phyloP scores from a whole-genome alignment of 1,140 invertebrate species.

The Rhopalosiphum maidis region DNA sequence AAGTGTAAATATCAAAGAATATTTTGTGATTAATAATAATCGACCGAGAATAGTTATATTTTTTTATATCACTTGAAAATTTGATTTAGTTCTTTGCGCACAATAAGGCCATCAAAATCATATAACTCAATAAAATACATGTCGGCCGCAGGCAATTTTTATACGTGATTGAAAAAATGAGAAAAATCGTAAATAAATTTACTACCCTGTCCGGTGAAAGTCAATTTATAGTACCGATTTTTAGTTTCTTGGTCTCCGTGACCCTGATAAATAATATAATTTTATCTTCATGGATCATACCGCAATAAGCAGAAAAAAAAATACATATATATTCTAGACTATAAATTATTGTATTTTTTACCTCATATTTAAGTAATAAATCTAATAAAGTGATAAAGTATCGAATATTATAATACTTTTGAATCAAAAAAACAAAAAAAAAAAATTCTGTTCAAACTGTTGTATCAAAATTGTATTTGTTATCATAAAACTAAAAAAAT shows the following conservation, averaged over 20 bases:
- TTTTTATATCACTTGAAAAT: not conserved
- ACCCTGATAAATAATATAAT: not conserved
- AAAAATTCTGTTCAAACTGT: not conserved
- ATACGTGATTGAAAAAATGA: not conserved
- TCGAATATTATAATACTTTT: not conserved
- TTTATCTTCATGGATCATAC: not conserved
- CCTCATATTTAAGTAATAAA: not conserved
- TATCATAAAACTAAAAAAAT: not conserved
- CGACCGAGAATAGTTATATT: not conserved
- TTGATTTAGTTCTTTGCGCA: conserved; percentile 11
- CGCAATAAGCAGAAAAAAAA: not conserved
- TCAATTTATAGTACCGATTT: not conserved
- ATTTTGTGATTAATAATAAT: not conserved
- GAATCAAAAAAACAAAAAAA: not conserved
- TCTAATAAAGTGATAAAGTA: not conserved
- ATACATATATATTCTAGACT: not conserved
- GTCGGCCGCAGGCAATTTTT: conserved; percentile 12
- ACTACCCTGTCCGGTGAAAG: not conserved
- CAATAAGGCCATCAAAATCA: conserved; percentile 3
- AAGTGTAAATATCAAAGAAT: not conserved
- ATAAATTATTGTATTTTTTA: not conserved
- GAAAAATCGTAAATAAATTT: conserved; percentile 10
- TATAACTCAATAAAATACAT: conserved; percentile 7
- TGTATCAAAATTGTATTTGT: not conserved
- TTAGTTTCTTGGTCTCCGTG: not conserved